A percentile compares a stretch with the other conserved stretches of the same genome.
Evolutionary conservation across 1,140 invertebrate species (phyloP).

Genomic region (Philotrypesis tridentata): DNA sequence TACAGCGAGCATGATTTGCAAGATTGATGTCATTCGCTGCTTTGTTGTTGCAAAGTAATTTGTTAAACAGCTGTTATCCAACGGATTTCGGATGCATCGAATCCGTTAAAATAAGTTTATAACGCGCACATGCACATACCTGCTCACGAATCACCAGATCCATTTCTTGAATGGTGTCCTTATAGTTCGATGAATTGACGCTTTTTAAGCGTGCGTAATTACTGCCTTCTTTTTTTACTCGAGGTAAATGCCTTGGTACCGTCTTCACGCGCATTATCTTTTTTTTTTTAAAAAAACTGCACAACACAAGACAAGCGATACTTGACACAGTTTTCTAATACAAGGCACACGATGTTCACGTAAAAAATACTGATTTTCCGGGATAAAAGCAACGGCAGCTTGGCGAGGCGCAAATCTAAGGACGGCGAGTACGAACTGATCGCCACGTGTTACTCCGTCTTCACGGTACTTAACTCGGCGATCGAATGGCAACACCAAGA

Average conservation of each 20-base stretch:
- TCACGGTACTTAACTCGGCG: not conserved
- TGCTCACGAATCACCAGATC: slow-evolving; percentile 11
- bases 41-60: not conserved
- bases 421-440: not conserved
- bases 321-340: not conserved
- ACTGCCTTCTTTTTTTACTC: not conserved
- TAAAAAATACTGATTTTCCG: not conserved
- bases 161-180: slow-evolving; percentile 36
- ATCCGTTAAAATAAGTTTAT: no score
- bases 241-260: slow-evolving; percentile 53
- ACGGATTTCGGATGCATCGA: no score
- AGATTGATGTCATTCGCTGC: not conserved
- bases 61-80: not conserved
- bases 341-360: not conserved
- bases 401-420: not conserved
- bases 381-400: not conserved
- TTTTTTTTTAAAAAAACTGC: not conserved
- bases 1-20: not conserved
- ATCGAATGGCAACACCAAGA: slow-evolving; percentile 22
- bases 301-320: not conserved
- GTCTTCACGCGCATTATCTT: slow-evolving; percentile 62
- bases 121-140: no score
- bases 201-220: not conserved
- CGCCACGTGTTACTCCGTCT: slow-evolving; percentile 8
- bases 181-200: slow-evolving; percentile 34